Conservation (phyloP, 2,113 vertebrate species). For the Corythornis cristatus region DNA sequence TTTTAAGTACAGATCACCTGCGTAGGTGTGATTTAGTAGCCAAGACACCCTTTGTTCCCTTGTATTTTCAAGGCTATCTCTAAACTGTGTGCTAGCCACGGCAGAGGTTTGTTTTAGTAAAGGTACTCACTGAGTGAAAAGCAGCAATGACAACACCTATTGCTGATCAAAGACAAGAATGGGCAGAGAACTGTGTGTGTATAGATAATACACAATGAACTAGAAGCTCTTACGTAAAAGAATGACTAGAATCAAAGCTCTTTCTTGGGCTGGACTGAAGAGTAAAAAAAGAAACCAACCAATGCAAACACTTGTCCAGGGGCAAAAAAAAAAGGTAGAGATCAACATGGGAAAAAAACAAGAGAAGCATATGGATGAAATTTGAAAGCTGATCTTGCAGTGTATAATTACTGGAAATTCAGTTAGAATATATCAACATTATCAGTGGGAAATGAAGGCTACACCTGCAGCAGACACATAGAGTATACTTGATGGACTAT, state of each 20-base stretch:
- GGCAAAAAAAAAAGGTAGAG: not conserved
- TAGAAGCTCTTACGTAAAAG: constrained; percentile 5
- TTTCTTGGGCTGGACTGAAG: not conserved
- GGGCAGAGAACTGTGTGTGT: not conserved
- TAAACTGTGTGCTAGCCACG: constrained; percentile 22
- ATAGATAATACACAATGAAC: constrained; percentile 1
- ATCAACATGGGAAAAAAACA: constrained; percentile 6
- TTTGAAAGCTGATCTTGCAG: constrained; percentile 51
- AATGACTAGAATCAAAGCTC: constrained; percentile 9
- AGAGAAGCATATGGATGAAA: constrained; percentile 10
- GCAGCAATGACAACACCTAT: not conserved
- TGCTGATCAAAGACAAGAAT: constrained; percentile 38
- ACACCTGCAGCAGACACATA: constrained; percentile 67
- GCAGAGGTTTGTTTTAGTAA: constrained; percentile 19
- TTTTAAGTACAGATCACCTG: constrained; percentile 42
- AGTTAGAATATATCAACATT: constrained; percentile 36
- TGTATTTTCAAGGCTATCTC: constrained; percentile 42
- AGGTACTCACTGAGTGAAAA: constrained; percentile 41
- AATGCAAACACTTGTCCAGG: not conserved
- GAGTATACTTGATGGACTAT: constrained; percentile 59
- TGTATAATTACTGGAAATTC: constrained; percentile 45
- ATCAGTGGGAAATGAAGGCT: constrained; percentile 50
- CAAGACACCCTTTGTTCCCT: constrained; percentile 30
- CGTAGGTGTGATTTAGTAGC: constrained; percentile 48
- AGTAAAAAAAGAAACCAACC: not conserved